Evolutionary conservation across 2,797 vertebrate species (phyloP), one percentile per base, ranked within the genome.

Genomic region (Adrianichthys oophorus): DNA sequence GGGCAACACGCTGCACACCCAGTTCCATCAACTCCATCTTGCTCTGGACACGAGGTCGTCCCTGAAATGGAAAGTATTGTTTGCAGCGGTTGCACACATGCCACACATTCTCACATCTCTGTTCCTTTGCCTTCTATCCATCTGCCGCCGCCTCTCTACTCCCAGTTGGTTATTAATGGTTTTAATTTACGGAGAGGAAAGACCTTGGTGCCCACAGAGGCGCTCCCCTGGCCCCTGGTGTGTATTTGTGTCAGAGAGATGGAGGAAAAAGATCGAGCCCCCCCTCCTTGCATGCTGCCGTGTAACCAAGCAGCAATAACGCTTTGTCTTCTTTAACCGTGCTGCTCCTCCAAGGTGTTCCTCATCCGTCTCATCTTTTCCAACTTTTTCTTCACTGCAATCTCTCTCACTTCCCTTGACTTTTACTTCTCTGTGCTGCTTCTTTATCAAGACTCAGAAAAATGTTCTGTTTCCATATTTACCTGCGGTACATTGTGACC

Each of bases 111-210:
- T 49, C 50, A 15, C 59, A 51, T 46, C 46, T 42, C 41, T 52
- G 41, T 59, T 59, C 59, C 48, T 52, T 49, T 37, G 3, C 47
- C 59, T 56, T 70, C 68, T n/a, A 74, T 74, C 76, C 54, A 60
- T 76, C 61, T 55, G 67, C 65, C 59, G 50, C 47, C 43, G 24
- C 41, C 71, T 23, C 73, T 56, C 44, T 48, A 82, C 72, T 84
- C 86, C 87, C 84, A 79, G 80, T 90, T 86, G 82, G 80, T 94
- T 95, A 96, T 94, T 95, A 96, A 96, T 94, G 80, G 89, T 92
- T 95, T 96, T 96, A 94, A 97, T 96, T 95, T 96, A 93, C 90
- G 85, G 89, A 68, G 75, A 88, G 82, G 72, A 72, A 73, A 65
- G 92, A 92, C 90, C 82, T 88, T 91, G 87, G 88, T 82, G 85